Percentiles rank a stretch among this genome's conserved stretches.
These are phyloP conservation scores for Epizoanthus rinbou DNA, from an alignment of 92 coral and sea anemone genomes.

Conservation along the genomic window DNA sequence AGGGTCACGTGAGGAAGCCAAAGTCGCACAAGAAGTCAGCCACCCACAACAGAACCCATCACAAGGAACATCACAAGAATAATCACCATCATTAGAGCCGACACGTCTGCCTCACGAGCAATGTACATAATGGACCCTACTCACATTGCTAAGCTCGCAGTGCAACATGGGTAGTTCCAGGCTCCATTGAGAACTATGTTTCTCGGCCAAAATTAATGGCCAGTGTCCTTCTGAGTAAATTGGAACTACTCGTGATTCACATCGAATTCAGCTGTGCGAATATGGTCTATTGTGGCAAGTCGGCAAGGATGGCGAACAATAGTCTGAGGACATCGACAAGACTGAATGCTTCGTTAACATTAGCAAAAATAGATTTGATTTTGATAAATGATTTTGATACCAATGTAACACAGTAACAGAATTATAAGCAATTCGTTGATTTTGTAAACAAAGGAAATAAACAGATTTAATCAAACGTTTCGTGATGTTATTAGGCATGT, in stretches of 20 bases:
- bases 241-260: too few relatives aligned
- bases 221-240: too few relatives aligned
- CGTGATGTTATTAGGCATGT: slow-evolving; percentile 34
- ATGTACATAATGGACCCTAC: too few relatives aligned
- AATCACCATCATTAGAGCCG: slow-evolving; percentile 20
- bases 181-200: too few relatives aligned
- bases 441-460: slow-evolving; percentile 41
- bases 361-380: slow-evolving; percentile 6
- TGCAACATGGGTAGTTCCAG: too few relatives aligned
- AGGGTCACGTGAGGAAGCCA: slow-evolving; percentile 20
- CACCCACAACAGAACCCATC: slow-evolving; percentile 39
- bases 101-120: not conserved
- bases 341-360: not conserved
- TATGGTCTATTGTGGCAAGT: not conserved
- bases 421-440: slow-evolving; percentile 7
- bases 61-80: slow-evolving; percentile 24
- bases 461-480: slow-evolving; percentile 23
- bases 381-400: slow-evolving; percentile 41
- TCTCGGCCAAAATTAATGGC: too few relatives aligned
- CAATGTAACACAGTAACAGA: slow-evolving; percentile 23
- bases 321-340: not conserved
- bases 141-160: too few relatives aligned
- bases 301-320: not conserved
- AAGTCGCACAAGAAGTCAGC: slow-evolving; percentile 31
- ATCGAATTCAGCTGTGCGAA: too few relatives aligned